These are phyloP conservation scores for Theristus sp. DNA, from an alignment of 2,888 invertebrate genomes.

Conservation along the genomic window DNA sequence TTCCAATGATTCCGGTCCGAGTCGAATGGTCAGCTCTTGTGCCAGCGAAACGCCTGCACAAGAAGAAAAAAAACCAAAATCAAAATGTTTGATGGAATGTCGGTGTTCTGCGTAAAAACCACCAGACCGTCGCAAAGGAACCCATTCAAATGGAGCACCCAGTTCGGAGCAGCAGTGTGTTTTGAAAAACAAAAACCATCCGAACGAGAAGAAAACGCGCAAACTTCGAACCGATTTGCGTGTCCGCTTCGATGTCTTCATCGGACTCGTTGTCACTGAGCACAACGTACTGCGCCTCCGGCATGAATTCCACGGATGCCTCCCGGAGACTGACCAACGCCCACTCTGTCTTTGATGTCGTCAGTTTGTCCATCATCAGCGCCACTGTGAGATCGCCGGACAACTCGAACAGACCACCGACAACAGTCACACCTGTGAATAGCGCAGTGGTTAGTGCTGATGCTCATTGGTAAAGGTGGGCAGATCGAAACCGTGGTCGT, in stretches of 20 bases:
- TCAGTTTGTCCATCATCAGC: not conserved
- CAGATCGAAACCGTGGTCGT: too few species aligned
- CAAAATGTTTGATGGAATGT: too few species aligned
- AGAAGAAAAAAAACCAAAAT: too few species aligned
- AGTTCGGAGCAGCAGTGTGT: too few species aligned
- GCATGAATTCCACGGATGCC: not conserved
- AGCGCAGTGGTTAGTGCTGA: too few species aligned
- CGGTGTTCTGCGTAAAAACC: too few species aligned
- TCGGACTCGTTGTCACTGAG: too few species aligned
- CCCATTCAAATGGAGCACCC: too few species aligned
- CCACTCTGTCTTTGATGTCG: not conserved
- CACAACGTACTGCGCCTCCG: not conserved
- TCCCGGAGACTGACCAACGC: not conserved
- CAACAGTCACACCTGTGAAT: not conserved
- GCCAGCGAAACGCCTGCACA: not conserved
- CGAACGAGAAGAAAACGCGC: too few species aligned
- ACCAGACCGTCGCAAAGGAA: too few species aligned
- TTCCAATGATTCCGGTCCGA: not conserved
- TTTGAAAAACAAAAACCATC: too few species aligned
- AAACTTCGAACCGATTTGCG: too few species aligned
- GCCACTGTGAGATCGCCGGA: not conserved
- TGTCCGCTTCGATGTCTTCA: not conserved
- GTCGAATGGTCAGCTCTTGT: not conserved
- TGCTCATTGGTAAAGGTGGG: not conserved
- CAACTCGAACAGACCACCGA: not conserved